Base-by-base conservation (phyloP, 2,888 invertebrate species). In the Ochlodes sylvanus region DNA sequence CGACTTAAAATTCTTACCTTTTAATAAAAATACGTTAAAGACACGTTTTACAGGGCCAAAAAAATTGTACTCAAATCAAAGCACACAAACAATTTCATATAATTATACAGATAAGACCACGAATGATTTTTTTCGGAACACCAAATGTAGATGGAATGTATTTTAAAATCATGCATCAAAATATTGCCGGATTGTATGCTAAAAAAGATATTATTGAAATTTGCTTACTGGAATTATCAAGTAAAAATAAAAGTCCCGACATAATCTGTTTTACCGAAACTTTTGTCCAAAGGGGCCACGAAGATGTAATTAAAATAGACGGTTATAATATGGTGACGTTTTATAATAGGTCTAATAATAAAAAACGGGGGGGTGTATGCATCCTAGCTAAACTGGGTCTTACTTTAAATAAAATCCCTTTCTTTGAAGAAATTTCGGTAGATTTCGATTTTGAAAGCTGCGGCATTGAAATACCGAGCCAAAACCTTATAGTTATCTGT, bases 331-430 rank as follows among this genome's bases (percentile, higher is more conserved):
- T 19, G 15, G 27, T n/a, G 19, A 6, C 58, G 2, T 19, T 1
- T 7, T 60, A 44, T 44, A 21, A 7, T 3, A 60, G 58, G 21
- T 6, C n/a, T n/a, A 60, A 60, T 21, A 60, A 42, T 3, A 17
- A 60, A 50, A 60, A 44, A 60, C 44, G 58, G n/a, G 58, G 58
- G 2, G 58, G 47, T 15, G 60, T 60, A 21, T 47, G 60, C 7
- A 50, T 50, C 12, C 17, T 61, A 10, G 34, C 17, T 17, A 61
- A 47, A 17, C 12, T 32, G 6, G 47, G 47, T 32, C 47, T 61
- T 14, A 61, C 2, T 9, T 2, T 21, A 12, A 27, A 60, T 10
- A 34, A 2, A 12, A 32, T 61, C 6, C n/a, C 19, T 19, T 60
- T 44, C 14, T 17, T 60, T 14, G 44, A 60, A 14, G 44, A 61